Conservation (phyloP, 2,888 invertebrate species). For the Tetragnatha montana region DNA sequence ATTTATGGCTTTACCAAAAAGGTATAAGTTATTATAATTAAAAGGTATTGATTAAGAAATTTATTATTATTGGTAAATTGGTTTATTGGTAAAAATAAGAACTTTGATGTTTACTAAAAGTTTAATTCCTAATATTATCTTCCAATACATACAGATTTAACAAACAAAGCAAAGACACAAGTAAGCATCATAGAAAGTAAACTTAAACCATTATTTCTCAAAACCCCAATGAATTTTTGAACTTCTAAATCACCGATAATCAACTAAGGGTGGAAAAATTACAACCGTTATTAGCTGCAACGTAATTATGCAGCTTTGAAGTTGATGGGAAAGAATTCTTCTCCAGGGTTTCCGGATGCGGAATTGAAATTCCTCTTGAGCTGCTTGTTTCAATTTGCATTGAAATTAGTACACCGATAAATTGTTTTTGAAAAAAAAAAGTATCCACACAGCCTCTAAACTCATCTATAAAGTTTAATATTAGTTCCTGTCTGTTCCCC, state of each 20-base stretch:
- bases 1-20: too few relatives aligned
- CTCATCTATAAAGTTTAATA: constrained; percentile 19
- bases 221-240: background rate
- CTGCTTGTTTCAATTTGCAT: constrained; percentile 46
- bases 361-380: constrained; percentile 44
- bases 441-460: background rate
- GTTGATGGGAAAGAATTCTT: constrained; percentile 25
- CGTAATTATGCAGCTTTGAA: constrained; percentile 35
- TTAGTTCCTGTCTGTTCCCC: constrained; percentile 12
- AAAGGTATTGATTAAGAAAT: too few relatives aligned
- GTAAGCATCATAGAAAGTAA: background rate
- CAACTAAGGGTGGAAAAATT: constrained; percentile 26
- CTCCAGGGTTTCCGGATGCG: background rate
- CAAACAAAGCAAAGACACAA: too few relatives aligned
- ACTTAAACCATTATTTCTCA: background rate
- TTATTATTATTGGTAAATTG: too few relatives aligned
- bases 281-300: constrained; percentile 40
- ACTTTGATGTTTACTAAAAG: too few relatives aligned
- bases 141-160: too few relatives aligned
- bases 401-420: constrained; percentile 48
- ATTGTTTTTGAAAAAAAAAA: background rate
- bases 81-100: too few relatives aligned
- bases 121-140: too few relatives aligned
- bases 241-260: constrained; percentile 24
- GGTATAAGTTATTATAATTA: too few relatives aligned